Evolutionary conservation across 1,140 invertebrate genomes (phyloP), one percentile per base, ranked within the genome.

Genomic region (Saccostrea cuccullata): DNA sequence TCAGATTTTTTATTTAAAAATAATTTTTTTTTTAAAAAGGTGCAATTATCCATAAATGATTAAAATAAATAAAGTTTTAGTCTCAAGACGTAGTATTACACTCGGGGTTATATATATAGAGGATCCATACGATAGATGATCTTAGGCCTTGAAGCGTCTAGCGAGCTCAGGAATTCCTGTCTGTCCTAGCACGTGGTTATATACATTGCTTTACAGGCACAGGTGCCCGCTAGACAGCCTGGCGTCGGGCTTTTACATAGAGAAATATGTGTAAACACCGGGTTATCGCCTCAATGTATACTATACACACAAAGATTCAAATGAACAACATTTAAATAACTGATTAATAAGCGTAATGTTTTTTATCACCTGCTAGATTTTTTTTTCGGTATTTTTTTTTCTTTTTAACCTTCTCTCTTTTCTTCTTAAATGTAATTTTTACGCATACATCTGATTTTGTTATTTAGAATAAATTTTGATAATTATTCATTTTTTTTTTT

Each of bases 201-300:
- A 77, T 77, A 77, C 70, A 77, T 77, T 30, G 70, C 70, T 77
- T 17, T 77, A 77, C 83, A 55, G 30, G 30, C 83, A 88, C 87
- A 88, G 87, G 87, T 88, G 87, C 64, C 58, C 83, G 60, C n/a
- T 58, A 88, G 87, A 88, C 87, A 84, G 87, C 36, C 87, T 88
- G 87, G 87, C 87, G 87, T 88, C 87, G 58, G 55, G 58, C 60
- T 70, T 87, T 88, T 88, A 85, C 64, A 88, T 82, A 84, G 70
- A 40, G 83, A 88, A 87, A 88, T 88, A 88, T 88, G 83, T 88
- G 82, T 88, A 88, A 88, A 88, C 87, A 88, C 30, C 82, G 36
- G 40, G 40, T 84, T 55, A 55, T 77, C 70, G 70, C 70, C 26
- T 26, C 26, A 26, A 15, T 77, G 70, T 77, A 77, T 77, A 30